Evolutionary conservation across 2,888 invertebrate species (phyloP).

Genomic region (Brenthis ino): DNA sequence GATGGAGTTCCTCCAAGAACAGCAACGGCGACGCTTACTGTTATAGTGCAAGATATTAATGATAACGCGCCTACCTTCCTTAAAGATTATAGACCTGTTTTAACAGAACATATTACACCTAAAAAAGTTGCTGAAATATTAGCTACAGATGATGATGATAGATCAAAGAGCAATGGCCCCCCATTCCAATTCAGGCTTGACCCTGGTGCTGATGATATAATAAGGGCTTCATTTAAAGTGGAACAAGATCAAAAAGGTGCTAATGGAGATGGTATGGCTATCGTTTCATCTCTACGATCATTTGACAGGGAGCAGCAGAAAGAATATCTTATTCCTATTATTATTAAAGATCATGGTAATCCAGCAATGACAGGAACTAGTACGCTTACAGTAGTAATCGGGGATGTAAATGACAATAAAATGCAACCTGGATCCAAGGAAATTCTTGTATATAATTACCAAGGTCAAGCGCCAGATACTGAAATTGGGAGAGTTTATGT

Average conservation of each 20-base stretch:
- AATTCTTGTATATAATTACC: conserved; percentile 98
- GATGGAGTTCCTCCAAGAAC: conserved; percentile 96
- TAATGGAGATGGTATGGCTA: conserved; percentile 98
- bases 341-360: conserved; percentile 97
- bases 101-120: conserved; percentile 96
- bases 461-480: conserved; percentile 94
- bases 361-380: conserved; percentile 98
- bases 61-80: conserved; percentile 97
- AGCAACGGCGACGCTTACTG: conserved; percentile 95
- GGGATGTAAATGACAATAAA: conserved; percentile 98
- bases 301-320: conserved; percentile 98
- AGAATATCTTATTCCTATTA: conserved; percentile 97
- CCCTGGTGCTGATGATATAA: conserved; percentile 96
- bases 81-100: conserved; percentile 94
- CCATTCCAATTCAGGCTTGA: conserved; percentile 98
- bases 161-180: conserved; percentile 96
- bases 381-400: conserved; percentile 97
- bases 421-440: conserved; percentile 99
- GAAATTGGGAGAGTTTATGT: conserved; percentile 98
- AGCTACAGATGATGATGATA: conserved; percentile 96
- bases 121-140: conserved; percentile 95
- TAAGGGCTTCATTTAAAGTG: conserved; percentile 96
- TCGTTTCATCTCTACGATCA: conserved; percentile 94
- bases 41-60: conserved; percentile 97
- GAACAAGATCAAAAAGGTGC: conserved; percentile 98